Evolutionary conservation across 2,113 vertebrate genomes (phyloP).

Genomic region (Lycaon pictus): DNA sequence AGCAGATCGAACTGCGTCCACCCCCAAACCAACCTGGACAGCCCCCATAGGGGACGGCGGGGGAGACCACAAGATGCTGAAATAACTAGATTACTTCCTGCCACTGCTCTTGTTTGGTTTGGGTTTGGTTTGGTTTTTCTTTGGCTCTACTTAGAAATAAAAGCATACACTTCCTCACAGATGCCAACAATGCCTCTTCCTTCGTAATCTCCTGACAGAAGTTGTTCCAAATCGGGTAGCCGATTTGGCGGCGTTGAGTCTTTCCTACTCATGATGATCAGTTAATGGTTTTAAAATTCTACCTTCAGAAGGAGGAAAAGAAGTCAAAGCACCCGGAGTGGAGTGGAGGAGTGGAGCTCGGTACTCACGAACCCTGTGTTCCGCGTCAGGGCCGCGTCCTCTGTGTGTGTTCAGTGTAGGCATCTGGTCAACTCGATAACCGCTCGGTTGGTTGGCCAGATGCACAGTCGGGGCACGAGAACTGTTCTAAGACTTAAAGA

Average conservation of each 20-base stretch:
- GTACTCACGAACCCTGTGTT: neutral
- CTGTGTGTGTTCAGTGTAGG: neutral
- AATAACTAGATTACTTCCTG: neutral
- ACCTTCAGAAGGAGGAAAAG: neutral
- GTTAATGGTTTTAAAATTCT: neutral
- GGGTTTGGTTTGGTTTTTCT: no score
- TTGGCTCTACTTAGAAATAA: neutral
- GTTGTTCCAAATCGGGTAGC: neutral
- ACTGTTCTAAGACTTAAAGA: neutral
- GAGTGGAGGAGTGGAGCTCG: neutral
- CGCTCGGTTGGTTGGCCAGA: neutral
- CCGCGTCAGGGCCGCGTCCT: neutral
- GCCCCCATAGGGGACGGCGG: neutral
- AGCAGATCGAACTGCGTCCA: no score
- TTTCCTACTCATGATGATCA: neutral
- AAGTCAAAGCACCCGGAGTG: neutral
- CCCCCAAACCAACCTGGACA: neutral
- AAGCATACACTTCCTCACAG: neutral
- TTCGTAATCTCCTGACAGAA: neutral
- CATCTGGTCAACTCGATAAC: neutral
- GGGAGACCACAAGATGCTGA: neutral
- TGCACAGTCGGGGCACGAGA: neutral
- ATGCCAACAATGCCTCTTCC: neutral
- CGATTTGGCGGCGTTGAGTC: neutral
- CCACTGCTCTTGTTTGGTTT: neutral